Evolutionary conservation across 1,140 invertebrate genomes (phyloP).

Genomic region (Potamilus streckersoni): DNA sequence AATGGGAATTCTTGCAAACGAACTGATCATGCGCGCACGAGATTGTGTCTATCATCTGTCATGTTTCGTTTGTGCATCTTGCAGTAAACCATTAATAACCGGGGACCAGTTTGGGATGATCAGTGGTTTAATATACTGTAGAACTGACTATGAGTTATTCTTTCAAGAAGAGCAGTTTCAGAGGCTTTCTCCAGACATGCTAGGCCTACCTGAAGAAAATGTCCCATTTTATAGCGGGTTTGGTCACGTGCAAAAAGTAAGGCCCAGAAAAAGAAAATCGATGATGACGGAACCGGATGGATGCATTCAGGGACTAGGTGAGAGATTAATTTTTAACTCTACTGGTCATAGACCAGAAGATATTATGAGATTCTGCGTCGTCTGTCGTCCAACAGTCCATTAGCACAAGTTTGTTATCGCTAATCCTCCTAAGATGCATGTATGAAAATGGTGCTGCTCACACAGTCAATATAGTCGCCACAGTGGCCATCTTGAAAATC

Average conservation of each 20-base stretch:
- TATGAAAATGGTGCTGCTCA: no score
- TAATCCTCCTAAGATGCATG: no score
- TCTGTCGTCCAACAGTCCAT: no score
- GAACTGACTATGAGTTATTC: conserved; percentile 67
- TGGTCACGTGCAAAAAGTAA: conserved; percentile 80
- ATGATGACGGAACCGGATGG: conserved; percentile 35
- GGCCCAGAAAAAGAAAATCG: conserved; percentile 83
- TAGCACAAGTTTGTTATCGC: no score
- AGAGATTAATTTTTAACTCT: conserved; percentile 9
- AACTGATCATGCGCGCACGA: conserved; percentile 74
- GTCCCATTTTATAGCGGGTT: conserved; percentile 79
- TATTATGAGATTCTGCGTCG: no score
- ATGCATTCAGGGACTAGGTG: conserved; percentile 39
- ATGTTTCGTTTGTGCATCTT: conserved; percentile 71
- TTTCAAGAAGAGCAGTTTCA: conserved; percentile 53
- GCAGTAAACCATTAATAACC: conserved; percentile 74
- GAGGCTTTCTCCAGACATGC: conserved; percentile 41
- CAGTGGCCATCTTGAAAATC: no score
- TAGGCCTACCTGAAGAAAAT: conserved; percentile 28
- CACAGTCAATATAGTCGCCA: no score
- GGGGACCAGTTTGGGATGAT: conserved; percentile 86
- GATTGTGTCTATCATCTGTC: conserved; percentile 69
- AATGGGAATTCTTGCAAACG: conserved; percentile 83
- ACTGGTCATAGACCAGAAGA: no score
- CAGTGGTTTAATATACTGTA: conserved; percentile 69